These are phyloP conservation scores for Anguilla marmorata DNA, from an alignment of 2,797 vertebrate species.

Conservation along the genomic window DNA sequence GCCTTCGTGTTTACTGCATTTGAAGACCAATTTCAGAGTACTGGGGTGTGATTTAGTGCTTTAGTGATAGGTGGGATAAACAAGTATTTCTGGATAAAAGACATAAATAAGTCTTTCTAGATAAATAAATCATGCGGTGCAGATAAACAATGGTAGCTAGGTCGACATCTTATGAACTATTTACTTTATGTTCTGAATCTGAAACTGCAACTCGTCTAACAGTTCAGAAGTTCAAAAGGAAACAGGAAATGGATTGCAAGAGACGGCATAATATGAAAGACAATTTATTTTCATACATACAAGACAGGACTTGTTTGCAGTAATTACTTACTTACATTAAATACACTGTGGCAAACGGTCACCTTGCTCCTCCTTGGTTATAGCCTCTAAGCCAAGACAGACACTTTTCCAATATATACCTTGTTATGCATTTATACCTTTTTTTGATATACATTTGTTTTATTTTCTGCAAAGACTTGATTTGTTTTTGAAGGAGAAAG, in stretches of 20 bases:
- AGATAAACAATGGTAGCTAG: background rate
- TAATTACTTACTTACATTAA: slow-evolving; percentile 39
- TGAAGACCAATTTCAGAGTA: background rate
- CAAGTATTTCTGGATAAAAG: background rate
- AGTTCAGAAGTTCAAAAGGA: background rate
- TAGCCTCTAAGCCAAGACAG: slow-evolving; percentile 12
- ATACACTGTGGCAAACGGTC: slow-evolving; percentile 27
- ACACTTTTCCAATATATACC: slow-evolving; percentile 12
- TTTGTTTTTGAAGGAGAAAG: slow-evolving; percentile 14
- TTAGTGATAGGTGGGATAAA: background rate
- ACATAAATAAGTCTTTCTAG: background rate
- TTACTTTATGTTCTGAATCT: background rate
- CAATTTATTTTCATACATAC: slow-evolving; percentile 38
- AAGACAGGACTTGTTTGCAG: slow-evolving; percentile 33
- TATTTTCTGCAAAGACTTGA: slow-evolving; percentile 19
- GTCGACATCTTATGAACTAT: background rate
- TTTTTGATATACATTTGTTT: background rate
- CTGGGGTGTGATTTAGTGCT: background rate
- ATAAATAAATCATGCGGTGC: background rate
- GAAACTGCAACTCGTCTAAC: background rate
- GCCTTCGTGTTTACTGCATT: background rate
- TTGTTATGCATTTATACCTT: slow-evolving; percentile 20
- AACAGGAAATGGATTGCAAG: background rate
- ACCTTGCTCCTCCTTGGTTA: slow-evolving; percentile 25
- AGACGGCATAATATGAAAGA: slow-evolving; percentile 33